These are phyloP conservation scores for Polypedilum vanderplanki DNA, from an alignment of 1,140 invertebrate species.

Conservation along the genomic window DNA sequence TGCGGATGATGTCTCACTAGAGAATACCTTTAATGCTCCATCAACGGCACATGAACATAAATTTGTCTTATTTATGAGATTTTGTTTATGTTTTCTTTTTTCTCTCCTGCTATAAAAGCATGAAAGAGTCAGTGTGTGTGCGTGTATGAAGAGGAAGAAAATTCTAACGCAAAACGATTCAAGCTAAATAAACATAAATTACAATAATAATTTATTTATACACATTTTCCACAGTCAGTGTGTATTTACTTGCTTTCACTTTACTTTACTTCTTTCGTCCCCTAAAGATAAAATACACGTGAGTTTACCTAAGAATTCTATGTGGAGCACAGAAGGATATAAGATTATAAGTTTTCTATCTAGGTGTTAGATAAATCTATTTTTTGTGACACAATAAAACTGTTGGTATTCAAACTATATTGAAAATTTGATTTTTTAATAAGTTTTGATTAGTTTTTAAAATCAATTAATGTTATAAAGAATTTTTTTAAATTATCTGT, in stretches of 20 bases:
- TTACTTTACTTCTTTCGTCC: not conserved
- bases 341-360: slow-evolving; percentile 4
- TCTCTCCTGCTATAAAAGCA: not conserved
- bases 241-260: not conserved
- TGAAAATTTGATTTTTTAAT: too few species aligned
- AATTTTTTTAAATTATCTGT: too few species aligned
- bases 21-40: slow-evolving; percentile 23
- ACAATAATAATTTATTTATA: slow-evolving; percentile 29
- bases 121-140: not conserved
- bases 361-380: too few species aligned
- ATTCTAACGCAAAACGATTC: slow-evolving; percentile 2
- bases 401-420: too few species aligned
- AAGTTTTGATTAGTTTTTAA: too few species aligned
- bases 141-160: not conserved
- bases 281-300: not conserved
- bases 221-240: slow-evolving; percentile 22
- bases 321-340: not conserved
- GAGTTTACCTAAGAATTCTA: not conserved
- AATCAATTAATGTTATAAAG: too few species aligned
- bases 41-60: slow-evolving; percentile 23
- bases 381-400: too few species aligned
- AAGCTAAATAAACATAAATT: slow-evolving; percentile 28
- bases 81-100: slow-evolving; percentile 15
- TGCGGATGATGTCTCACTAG: slow-evolving; percentile 16
- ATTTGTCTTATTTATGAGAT: slow-evolving; percentile 28